Evolutionary conservation across 2,888 invertebrate species (phyloP).

Genomic region (Carpatolechia fugitivella): DNA sequence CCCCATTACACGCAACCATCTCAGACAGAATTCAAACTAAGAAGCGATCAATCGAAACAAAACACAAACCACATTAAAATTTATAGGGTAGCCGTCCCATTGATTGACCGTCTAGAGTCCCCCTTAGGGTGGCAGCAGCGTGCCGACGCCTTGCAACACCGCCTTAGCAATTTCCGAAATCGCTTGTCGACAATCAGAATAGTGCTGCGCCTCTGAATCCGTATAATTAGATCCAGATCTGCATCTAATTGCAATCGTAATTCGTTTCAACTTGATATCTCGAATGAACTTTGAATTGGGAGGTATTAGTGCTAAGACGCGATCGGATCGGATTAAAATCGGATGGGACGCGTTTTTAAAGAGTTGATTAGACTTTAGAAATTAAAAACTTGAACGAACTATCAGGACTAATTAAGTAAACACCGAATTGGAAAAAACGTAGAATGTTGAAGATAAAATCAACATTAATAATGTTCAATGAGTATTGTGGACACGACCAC

Average conservation of each 20-base stretch:
- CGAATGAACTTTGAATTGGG: not conserved
- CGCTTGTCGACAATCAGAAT: conserved; percentile 73
- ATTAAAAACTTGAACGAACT: no score
- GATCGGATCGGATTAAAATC: not conserved
- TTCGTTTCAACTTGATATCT: conserved; percentile 17
- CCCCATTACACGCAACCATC: not conserved
- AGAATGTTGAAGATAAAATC: no score
- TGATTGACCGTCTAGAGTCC: conserved; percentile 56
- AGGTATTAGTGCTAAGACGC: not conserved
- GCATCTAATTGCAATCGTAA: conserved; percentile 63
- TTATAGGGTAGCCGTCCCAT: conserved; percentile 46
- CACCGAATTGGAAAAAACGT: no score
- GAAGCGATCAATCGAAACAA: conserved; percentile 15
- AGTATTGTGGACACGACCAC: no score
- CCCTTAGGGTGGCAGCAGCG: conserved; percentile 39
- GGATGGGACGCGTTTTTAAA: not conserved
- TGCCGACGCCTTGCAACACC: conserved; percentile 50
- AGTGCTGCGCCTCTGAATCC: conserved; percentile 64
- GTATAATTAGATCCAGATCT: conserved; percentile 73
- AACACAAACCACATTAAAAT: conserved; percentile 37
- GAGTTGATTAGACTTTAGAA: no score
- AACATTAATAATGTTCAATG: no score
- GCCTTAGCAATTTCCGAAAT: conserved; percentile 78
- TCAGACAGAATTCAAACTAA: not conserved
- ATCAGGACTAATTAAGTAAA: no score